phyloP scores from a whole-genome alignment of 2,797 vertebrate species.

The Masticophis lateralis region DNA sequence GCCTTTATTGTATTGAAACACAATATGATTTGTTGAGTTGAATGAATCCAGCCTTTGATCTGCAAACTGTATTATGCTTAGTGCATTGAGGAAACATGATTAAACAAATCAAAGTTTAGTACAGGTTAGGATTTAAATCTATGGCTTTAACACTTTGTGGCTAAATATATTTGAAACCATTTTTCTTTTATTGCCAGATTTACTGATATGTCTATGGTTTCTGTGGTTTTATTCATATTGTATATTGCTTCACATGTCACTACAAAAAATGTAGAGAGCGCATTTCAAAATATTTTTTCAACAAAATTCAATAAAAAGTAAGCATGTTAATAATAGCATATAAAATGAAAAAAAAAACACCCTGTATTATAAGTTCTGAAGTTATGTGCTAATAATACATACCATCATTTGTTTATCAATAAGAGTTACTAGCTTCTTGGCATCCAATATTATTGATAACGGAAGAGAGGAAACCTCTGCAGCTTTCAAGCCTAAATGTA shows the following conservation, averaged over 20 bases:
- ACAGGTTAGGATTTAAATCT: background rate
- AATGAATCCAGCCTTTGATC: background rate
- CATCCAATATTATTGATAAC: conserved; percentile 79
- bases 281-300: background rate
- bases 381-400: conserved; percentile 51
- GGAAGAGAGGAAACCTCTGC: conserved; percentile 90
- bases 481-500: conserved; percentile 86
- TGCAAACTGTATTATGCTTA: background rate
- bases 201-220: background rate
- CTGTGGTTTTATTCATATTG: background rate
- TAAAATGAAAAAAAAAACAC: background rate
- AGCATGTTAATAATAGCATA: background rate
- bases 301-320: background rate
- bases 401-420: conserved; percentile 86
- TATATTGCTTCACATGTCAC: background rate
- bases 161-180: background rate
- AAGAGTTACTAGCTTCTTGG: conserved; percentile 79
- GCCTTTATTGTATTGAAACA: background rate
- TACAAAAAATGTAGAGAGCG: background rate
- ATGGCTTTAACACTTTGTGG: background rate
- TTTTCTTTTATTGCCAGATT: background rate
- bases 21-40: background rate
- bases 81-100: background rate
- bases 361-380: background rate
- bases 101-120: background rate